Base-by-base conservation (phyloP, 2,113 vertebrate species). In the Ochotona curzoniae region DNA sequence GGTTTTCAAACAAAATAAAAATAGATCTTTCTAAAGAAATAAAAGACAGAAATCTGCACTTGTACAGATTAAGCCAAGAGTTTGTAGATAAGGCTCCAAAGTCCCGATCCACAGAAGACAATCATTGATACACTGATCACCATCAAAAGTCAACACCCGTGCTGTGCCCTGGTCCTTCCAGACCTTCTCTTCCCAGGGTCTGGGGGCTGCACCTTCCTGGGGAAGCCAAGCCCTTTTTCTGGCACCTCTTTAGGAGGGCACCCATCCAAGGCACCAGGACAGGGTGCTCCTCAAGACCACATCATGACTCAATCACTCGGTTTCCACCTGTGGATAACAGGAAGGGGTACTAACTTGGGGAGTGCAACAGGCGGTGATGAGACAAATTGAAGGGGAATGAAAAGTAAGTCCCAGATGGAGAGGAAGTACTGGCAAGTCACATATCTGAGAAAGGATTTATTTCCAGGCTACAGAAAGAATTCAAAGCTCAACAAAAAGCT, bases 401-500 rank as follows among this genome's bases (percentile, higher is more conserved):
- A 85, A 76, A 78, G 26, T 44, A 84, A 71, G 54, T 7, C 44
- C 64, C 2, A 5, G 25, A 47, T 11, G 21, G 73, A 49, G 25
- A 79, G 26, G 57, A 44, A 66, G 30, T 32, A 9, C 67, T 83
- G 78, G 9, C 14, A 71, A 71, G 38, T 64, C 61, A 47, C 2
- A 0, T 30, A 63, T 20, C 32, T 67, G 18, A 73, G 10, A 70
- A 80, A 76, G 30, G 17, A 69, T 63, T 80, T 70, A 57, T n/a
- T 83, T 49, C 25, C 23, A 49, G 44, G 84, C 32, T 57, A 91
- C 44, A 54, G 63, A 81, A 64, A 85, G 73, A 57, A 91, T 11
- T 87, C 44, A 49, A 83, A 94, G 91, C 57, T 85, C 61, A 79
- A 30, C 32, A 67, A 7, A 28, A 83, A 87, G 32, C n/a, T 17